Evolutionary conservation across 2,888 invertebrate species (phyloP), one percentile per base, ranked within the genome.

Genomic region (Ormia ochracea): DNA sequence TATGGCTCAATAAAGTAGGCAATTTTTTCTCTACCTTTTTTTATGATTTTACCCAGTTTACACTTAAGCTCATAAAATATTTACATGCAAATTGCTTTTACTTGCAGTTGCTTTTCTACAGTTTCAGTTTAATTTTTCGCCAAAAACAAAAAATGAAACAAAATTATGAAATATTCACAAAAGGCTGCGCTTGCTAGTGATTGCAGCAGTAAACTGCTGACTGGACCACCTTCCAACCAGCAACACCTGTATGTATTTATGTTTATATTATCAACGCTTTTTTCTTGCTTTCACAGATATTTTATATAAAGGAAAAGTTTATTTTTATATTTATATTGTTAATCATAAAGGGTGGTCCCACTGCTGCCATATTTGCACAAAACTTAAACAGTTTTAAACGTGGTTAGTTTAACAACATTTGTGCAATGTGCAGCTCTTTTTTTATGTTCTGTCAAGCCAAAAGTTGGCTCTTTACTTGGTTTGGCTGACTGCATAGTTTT

Each of bases 61-160:
- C 85, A 83, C 83, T 85, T 84, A 84, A 84, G 77, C 83, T 81
- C 80, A 81, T 79, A 83, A 85, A 85, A 85, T 83, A 85, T 84
- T 84, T 84, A 77, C 83, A 82, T 63, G 31, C 63, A 72, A 72
- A 75, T 65, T 66, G 75, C 43, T 50, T 83, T 58, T 48, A 56
- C 45, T 73, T 58, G 65, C 21, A 6, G n/a, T 31, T 50, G 6
- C 5, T 36, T 52, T 50, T 7, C 21, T 28, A 23, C 7, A 12
- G 19, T 12, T 54, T 41, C 36, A 23, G 17, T 41, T 41, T 10
- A 50, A 19, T 36, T 36, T 50, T 65, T 9, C 17, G 2, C 10
- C 19, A 45, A 33, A 63, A 61, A 0, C 1, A 43, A 31, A 21
- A 12, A 23, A 10, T 2, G 10, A 58, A 7, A 26, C 0, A 45